Evolutionary conservation across 2,113 vertebrate species (phyloP).

Genomic region (Chloropsis cyanopogon): DNA sequence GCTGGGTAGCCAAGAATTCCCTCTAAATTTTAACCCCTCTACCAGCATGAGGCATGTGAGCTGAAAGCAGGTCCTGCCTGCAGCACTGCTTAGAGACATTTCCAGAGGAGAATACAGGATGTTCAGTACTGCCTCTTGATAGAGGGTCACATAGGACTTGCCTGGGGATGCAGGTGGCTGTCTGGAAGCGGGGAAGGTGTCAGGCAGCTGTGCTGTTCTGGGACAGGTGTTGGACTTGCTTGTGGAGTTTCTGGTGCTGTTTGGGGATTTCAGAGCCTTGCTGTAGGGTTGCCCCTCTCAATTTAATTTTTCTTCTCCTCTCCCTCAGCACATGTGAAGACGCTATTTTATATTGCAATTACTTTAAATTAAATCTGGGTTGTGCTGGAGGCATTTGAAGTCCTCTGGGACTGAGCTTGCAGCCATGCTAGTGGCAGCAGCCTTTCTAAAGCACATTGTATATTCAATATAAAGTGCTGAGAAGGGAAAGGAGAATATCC

Average conservation of each 20-base stretch:
- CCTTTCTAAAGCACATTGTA: neutral
- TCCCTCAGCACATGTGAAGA: slow-evolving; percentile 49
- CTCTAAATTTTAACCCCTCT: neutral
- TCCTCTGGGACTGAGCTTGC: slow-evolving; percentile 38
- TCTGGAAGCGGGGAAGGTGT: neutral
- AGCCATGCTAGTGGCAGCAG: slow-evolving; percentile 15
- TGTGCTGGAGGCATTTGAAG: slow-evolving; percentile 46
- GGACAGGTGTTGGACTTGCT: neutral
- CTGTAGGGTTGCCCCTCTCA: slow-evolving; percentile 51
- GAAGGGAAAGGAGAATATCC: neutral
- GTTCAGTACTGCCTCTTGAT: neutral
- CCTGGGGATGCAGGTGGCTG: neutral
- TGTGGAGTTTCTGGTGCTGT: slow-evolving; percentile 1
- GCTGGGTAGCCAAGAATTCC: neutral
- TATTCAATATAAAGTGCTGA: neutral
- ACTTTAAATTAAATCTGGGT: slow-evolving; percentile 68
- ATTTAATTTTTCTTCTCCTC: slow-evolving; percentile 64
- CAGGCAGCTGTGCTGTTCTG: neutral
- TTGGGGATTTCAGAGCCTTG: slow-evolving; percentile 47
- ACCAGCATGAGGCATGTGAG: neutral
- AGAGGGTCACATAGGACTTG: neutral
- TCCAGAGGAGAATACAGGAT: neutral
- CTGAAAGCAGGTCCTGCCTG: neutral
- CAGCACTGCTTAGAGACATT: neutral
- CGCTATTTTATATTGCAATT: slow-evolving; percentile 58